Percentiles rank a stretch among this genome's conserved stretches.
These are phyloP conservation scores for Euphydryas editha DNA, from an alignment of 2,888 invertebrate species.

Conservation along the genomic window DNA sequence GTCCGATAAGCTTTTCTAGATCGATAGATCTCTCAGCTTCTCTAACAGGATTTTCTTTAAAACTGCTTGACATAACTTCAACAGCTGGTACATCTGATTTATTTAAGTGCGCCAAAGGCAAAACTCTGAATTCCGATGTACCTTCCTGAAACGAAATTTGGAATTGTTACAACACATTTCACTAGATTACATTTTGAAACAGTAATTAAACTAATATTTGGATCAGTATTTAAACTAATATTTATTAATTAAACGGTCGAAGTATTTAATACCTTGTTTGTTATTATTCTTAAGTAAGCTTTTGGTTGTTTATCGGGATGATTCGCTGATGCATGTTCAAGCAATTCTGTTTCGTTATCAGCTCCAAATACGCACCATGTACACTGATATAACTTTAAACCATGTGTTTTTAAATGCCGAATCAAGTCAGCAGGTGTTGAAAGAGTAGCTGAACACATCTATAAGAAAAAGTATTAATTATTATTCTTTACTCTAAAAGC, in stretches of 20 bases:
- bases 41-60: slow-evolving; percentile 60
- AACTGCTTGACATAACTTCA: slow-evolving; percentile 49
- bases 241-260: background rate
- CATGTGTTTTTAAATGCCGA: slow-evolving; percentile 67
- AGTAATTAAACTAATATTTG: no score
- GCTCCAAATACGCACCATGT: slow-evolving; percentile 71
- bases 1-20: slow-evolving; percentile 68
- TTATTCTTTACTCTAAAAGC: background rate
- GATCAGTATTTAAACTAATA: no score
- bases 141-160: slow-evolving; percentile 63
- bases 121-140: slow-evolving; percentile 57
- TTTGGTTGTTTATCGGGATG: slow-evolving; percentile 75
- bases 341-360: slow-evolving; percentile 61
- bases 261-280: slow-evolving; percentile 56
- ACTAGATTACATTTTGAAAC: no score
- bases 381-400: slow-evolving; percentile 72
- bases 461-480: slow-evolving; percentile 38
- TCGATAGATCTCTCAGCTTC: slow-evolving; percentile 74
- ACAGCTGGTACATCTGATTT: slow-evolving; percentile 54
- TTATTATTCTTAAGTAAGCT: slow-evolving; percentile 69
- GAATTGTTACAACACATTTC: no score
- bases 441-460: slow-evolving; percentile 56
- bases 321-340: slow-evolving; percentile 62
- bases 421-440: slow-evolving; percentile 58
- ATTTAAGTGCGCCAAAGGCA: slow-evolving; percentile 68